Conservation (phyloP, 2,113 vertebrate genomes). For the Empidonax traillii region DNA sequence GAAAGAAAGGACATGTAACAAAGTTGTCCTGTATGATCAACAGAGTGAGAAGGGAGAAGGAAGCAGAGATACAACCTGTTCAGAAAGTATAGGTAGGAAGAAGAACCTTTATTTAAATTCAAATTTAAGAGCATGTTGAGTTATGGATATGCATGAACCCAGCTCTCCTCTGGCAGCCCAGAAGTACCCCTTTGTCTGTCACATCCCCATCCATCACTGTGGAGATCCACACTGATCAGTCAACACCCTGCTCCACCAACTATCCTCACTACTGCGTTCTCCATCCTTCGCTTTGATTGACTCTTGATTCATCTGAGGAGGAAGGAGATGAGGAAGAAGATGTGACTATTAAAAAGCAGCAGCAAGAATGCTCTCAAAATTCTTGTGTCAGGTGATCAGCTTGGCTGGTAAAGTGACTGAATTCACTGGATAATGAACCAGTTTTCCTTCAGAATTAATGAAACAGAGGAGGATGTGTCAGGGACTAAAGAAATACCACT, state of each 20-base stretch:
- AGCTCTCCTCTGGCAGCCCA: neutral
- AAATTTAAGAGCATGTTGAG: neutral
- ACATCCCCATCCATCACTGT: neutral
- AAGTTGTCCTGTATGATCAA: neutral
- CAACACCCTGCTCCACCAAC: neutral
- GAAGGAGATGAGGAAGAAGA: neutral
- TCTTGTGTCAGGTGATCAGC: neutral
- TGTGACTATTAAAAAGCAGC: neutral
- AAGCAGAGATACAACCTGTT: neutral
- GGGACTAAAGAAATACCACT: neutral
- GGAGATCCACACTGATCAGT: neutral
- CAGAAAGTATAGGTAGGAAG: neutral
- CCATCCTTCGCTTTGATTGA: neutral
- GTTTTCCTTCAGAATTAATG: neutral
- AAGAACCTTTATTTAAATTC: neutral
- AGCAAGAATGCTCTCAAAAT: neutral
- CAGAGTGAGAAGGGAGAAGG: neutral
- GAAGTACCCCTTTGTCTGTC: fast-evolving
- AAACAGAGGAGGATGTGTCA: neutral
- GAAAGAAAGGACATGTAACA: neutral
- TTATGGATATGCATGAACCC: neutral
- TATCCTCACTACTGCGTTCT: neutral
- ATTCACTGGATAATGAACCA: neutral
- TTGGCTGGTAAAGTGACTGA: neutral
- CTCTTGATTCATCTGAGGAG: neutral